phyloP scores from a whole-genome alignment of 2,113 vertebrate species.

The Indicator indicator region DNA sequence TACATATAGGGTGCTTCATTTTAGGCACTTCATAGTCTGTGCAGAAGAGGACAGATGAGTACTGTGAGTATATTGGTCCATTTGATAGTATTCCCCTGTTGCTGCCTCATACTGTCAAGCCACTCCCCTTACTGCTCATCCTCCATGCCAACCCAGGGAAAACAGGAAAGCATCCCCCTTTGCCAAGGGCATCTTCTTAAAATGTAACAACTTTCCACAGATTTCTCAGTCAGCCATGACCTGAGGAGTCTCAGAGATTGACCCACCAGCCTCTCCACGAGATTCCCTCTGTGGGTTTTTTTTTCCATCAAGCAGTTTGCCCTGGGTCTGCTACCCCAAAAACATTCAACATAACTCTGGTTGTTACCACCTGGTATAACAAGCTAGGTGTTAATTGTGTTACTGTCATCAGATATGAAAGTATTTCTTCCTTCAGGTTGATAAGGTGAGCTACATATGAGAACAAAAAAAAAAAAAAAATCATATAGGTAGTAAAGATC shows the following conservation, averaged over 20 bases:
- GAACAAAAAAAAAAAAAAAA: background rate
- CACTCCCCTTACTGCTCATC: accelerated
- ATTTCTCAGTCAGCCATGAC: background rate
- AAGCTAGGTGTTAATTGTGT: background rate
- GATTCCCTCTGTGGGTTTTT: background rate
- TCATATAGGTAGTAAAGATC: background rate
- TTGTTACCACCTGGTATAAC: background rate
- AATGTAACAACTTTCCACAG: background rate
- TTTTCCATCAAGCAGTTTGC: background rate
- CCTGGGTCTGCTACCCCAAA: background rate
- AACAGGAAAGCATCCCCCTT: background rate
- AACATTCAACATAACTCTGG: background rate
- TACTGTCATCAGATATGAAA: background rate
- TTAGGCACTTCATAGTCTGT: background rate
- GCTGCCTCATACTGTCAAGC: background rate
- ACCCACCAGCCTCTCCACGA: background rate
- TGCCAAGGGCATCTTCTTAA: background rate
- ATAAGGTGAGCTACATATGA: background rate
- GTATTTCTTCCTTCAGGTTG: background rate
- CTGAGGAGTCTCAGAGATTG: background rate
- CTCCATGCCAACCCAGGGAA: background rate
- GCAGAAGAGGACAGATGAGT: background rate
- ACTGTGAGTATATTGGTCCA: background rate
- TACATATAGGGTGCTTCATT: background rate
- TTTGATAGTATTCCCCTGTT: accelerated